Evolutionary conservation across 1,140 invertebrate genomes (phyloP), one percentile per base, ranked within the genome.

Genomic region (Ceratina australensis): DNA sequence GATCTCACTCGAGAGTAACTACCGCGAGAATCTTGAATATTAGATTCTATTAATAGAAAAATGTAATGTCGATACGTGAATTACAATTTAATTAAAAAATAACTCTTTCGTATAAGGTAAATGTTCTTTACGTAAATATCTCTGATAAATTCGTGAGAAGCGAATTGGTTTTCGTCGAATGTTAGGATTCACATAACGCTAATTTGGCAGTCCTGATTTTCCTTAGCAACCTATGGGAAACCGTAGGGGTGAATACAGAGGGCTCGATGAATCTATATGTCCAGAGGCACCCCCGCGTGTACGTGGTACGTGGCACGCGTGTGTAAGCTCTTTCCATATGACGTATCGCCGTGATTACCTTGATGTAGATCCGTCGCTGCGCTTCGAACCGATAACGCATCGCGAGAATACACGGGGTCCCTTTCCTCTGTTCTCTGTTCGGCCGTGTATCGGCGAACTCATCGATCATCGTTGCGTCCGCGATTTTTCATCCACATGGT

Each of bases 121-220:
- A 10, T 42, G 8, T 42, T 42, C n/a, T n/a, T 42, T 42, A 42
- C 33, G 10, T 10, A 10, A 42, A 42, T 10, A 10, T 42, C 33
- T 54, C 52, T n/a, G 52, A 54, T n/a, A 54, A 18, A n/a, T 54
- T 18, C 52, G 5, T 54, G 52, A 10, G 33, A 42, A 42, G 5
- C 5, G 10, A 42, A 42, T 10, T 42, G 33, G 33, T 42, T 42
- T 42, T 42, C 10, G 33, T 8, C 33, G 5, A 42, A 10, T 54
- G 86, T 72, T 63, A 68, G 80, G 78, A 75, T 80, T 63, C 69
- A 72, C 56, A 71, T 61, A 64, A 56, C 78, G 65, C 87, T 84
- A 87, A 87, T 87, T 87, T 87, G 85, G 81, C 83, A 83, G 80
- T 79, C 76, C 76, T 82, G 87, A 87, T 88, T 87, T 81, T 84